phyloP scores from a whole-genome alignment of 1,140 invertebrate species.

The Megalonaias nervosa region DNA sequence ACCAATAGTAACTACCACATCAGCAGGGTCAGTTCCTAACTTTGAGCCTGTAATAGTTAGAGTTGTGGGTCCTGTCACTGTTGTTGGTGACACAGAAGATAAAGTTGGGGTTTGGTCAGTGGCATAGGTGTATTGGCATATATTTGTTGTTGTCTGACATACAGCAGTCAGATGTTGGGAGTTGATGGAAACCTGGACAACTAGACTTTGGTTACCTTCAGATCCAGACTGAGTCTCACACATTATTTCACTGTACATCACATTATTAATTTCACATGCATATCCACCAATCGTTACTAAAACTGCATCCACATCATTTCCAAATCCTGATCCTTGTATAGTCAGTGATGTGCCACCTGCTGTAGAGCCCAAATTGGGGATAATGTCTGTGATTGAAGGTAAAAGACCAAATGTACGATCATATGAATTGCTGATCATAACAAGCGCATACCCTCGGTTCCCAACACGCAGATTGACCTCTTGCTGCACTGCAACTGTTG shows the following conservation, averaged over 20 bases:
- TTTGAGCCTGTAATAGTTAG: slow-evolving; percentile 18
- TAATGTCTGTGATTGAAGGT: slow-evolving; percentile 38
- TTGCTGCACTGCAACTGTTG: slow-evolving; percentile 32
- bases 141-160: slow-evolving; percentile 15
- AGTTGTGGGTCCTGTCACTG: slow-evolving; percentile 3
- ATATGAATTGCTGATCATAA: slow-evolving; percentile 19
- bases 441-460: slow-evolving; percentile 49
- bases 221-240: slow-evolving; percentile 12
- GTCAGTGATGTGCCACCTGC: slow-evolving; percentile 45
- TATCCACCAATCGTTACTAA: slow-evolving; percentile 20
- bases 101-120: slow-evolving; percentile 15
- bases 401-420: slow-evolving; percentile 38
- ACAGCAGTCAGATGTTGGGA: slow-evolving; percentile 4
- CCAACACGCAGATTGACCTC: slow-evolving; percentile 40
- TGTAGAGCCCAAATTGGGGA: slow-evolving; percentile 41
- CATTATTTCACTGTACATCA: slow-evolving; percentile 21
- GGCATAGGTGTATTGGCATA: slow-evolving; percentile 21
- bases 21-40: slow-evolving; percentile 10
- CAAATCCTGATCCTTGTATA: slow-evolving; percentile 44
- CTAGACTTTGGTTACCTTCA: too few relatives aligned
- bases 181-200: too few relatives aligned
- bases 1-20: slow-evolving; percentile 36
- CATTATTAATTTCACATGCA: slow-evolving; percentile 9
- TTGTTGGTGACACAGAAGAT: slow-evolving; percentile 10
- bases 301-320: slow-evolving; percentile 1